phyloP scores from a whole-genome alignment of 2,113 vertebrate genomes.

The Paraplagusia blochii region DNA sequence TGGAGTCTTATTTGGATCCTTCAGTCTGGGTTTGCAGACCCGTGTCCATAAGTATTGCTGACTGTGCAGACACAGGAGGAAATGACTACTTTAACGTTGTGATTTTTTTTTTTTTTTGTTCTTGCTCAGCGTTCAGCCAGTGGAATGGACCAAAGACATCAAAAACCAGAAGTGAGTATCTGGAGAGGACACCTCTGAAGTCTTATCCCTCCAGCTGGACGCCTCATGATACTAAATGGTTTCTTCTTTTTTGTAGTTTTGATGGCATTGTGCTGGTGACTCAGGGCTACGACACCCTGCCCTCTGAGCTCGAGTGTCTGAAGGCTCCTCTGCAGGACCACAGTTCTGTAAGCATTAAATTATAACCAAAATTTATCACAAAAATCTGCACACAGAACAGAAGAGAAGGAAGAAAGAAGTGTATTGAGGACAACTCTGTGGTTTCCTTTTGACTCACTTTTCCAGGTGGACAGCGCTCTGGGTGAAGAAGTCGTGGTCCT shows the following conservation, averaged over 20 bases:
- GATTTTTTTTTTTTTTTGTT: slow-evolving; percentile 17
- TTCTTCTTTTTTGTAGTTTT: slow-evolving; percentile 51
- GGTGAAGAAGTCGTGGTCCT: slow-evolving; percentile 72
- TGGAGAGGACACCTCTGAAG: not conserved
- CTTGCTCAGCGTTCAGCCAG: slow-evolving; percentile 65
- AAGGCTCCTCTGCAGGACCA: slow-evolving; percentile 73
- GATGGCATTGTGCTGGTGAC: slow-evolving; percentile 78
- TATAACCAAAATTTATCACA: not conserved
- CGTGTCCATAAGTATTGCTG: slow-evolving; percentile 26
- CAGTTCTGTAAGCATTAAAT: slow-evolving; percentile 62
- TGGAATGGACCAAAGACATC: slow-evolving; percentile 70
- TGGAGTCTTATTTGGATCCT: not conserved
- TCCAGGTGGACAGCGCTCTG: slow-evolving; percentile 72
- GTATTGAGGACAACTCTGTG: not conserved
- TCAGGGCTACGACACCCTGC: slow-evolving; percentile 62
- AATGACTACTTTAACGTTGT: slow-evolving; percentile 2
- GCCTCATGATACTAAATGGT: not conserved
- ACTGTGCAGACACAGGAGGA: slow-evolving; percentile 7
- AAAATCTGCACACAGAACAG: not conserved
- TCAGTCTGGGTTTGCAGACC: not conserved
- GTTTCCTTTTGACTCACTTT: not conserved
- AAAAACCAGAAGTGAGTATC: slow-evolving; percentile 74
- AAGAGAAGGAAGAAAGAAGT: not conserved
- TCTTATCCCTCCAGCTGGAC: not conserved
- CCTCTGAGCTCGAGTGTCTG: slow-evolving; percentile 63